Evolutionary conservation across 2,888 invertebrate genomes (phyloP).

Genomic region (Tridacna crocea): DNA sequence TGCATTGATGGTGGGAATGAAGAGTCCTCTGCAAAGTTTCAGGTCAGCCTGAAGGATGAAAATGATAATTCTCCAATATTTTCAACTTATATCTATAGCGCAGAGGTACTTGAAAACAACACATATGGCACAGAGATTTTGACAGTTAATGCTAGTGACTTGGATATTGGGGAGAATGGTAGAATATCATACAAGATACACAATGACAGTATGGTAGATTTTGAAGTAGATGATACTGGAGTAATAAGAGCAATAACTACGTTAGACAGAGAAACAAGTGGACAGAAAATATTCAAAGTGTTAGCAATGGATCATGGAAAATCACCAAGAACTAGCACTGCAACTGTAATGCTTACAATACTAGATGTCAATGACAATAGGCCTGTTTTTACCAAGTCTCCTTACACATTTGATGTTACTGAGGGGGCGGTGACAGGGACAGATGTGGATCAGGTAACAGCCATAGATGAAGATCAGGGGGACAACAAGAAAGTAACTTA

Average conservation of each 20-base stretch:
- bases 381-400: slow-evolving; percentile 59
- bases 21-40: slow-evolving; percentile 55
- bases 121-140: slow-evolving; percentile 64
- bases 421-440: slow-evolving; percentile 95
- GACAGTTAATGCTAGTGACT: slow-evolving; percentile 70
- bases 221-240: slow-evolving; percentile 88
- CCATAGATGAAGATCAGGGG: slow-evolving; percentile 85
- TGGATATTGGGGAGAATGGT: slow-evolving; percentile 64
- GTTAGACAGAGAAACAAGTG: slow-evolving; percentile 64
- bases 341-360: slow-evolving; percentile 61
- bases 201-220: slow-evolving; percentile 50
- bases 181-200: slow-evolving; percentile 85
- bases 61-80: slow-evolving; percentile 77
- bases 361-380: slow-evolving; percentile 66
- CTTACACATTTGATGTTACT: slow-evolving; percentile 93
- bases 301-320: slow-evolving; percentile 66
- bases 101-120: slow-evolving; percentile 71
- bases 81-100: slow-evolving; percentile 60
- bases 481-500: slow-evolving; percentile 93
- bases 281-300: slow-evolving; percentile 60
- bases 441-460: slow-evolving; percentile 94
- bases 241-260: slow-evolving; percentile 54
- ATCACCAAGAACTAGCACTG: slow-evolving; percentile 59
- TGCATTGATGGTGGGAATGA: slow-evolving; percentile 71
- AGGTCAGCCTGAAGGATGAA: slow-evolving; percentile 70